A percentile compares a stretch with the other conserved stretches of the same genome.
Evolutionary conservation across 2,888 invertebrate species (phyloP).

Genomic region (Melinaea menophilus): DNA sequence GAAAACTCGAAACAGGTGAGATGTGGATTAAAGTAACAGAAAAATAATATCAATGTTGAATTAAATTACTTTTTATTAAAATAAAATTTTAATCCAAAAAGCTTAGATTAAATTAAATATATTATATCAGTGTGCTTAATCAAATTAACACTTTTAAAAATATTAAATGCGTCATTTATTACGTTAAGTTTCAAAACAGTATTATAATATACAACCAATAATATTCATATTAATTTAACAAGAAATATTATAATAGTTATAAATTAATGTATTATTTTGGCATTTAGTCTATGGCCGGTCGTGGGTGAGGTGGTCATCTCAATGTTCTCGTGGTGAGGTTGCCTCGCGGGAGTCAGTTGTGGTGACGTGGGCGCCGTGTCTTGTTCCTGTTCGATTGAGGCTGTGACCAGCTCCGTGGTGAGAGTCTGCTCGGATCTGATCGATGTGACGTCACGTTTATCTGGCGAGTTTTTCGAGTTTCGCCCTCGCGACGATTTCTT

Average conservation of each 20-base stretch:
- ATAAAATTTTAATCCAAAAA: too few relatives aligned
- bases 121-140: too few relatives aligned
- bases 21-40: too few relatives aligned
- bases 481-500: conserved; percentile 46
- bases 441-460: conserved; percentile 52
- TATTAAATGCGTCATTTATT: conserved; percentile 23
- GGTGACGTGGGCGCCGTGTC: conserved; percentile 56
- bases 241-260: neutral
- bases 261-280: neutral
- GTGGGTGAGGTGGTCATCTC: conserved; percentile 52
- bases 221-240: neutral
- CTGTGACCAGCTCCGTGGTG: conserved; percentile 64
- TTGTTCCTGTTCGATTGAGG: conserved; percentile 53
- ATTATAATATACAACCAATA: neutral
- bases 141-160: neutral
- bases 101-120: too few relatives aligned
- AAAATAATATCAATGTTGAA: too few relatives aligned
- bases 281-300: conserved; percentile 32
- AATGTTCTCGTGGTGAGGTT: conserved; percentile 39
- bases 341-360: conserved; percentile 47
- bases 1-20: too few relatives aligned
- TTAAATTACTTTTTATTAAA: too few relatives aligned
- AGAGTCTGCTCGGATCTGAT: conserved; percentile 60
- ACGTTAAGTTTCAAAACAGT: neutral
- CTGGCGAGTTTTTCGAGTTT: conserved; percentile 48